These are phyloP conservation scores for Scytalopus superciliaris DNA, from an alignment of 2,113 vertebrate species.

Conservation along the genomic window DNA sequence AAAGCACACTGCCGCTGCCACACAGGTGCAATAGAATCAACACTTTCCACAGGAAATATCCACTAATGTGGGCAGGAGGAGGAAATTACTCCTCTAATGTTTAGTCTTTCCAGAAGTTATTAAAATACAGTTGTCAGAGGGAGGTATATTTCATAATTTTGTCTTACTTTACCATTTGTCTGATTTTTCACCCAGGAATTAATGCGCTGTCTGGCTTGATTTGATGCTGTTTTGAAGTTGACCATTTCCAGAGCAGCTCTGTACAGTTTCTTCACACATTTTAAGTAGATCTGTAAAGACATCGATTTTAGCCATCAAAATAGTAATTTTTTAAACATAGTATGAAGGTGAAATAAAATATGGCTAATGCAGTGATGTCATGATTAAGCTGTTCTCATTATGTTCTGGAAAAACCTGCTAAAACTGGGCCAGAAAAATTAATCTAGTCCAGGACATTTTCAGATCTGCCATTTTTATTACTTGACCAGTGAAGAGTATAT, in stretches of 20 bases:
- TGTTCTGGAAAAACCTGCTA: neutral
- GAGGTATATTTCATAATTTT: neutral
- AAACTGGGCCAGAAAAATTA: neutral
- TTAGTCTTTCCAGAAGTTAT: neutral
- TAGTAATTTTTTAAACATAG: neutral
- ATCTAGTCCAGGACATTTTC: neutral
- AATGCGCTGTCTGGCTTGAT: slow-evolving; percentile 80
- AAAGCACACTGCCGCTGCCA: neutral
- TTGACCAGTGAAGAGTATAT: neutral
- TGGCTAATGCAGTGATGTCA: neutral
- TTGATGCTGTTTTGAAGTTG: slow-evolving; percentile 80
- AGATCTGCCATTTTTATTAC: neutral
- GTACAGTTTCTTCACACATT: slow-evolving; percentile 82
- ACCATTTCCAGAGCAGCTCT: slow-evolving; percentile 80
- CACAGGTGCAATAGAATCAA: neutral
- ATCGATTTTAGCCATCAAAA: neutral
- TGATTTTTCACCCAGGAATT: slow-evolving; percentile 88
- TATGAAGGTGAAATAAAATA: neutral
- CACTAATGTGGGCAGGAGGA: neutral
- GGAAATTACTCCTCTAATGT: neutral
- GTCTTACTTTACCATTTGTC: slow-evolving; percentile 78
- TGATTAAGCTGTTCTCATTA: neutral
- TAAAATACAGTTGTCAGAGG: neutral
- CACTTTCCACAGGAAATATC: neutral
- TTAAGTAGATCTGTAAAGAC: slow-evolving; percentile 78